Percentiles rank a stretch among this genome's conserved stretches.
Evolutionary conservation across 2,888 invertebrate genomes (phyloP).

Genomic region (Clitarchus hookeri): DNA sequence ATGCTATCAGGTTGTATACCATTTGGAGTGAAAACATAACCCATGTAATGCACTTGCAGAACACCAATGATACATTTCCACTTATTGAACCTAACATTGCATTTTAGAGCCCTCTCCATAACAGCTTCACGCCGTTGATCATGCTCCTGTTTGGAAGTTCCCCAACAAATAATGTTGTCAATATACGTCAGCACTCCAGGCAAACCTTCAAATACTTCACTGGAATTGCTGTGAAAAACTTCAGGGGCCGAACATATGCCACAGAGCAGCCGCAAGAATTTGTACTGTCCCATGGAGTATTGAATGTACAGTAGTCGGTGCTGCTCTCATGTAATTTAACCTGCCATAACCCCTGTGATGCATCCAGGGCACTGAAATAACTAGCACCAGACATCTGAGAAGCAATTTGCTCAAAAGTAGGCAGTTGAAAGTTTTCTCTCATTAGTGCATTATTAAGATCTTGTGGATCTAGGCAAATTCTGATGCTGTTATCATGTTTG

Average conservation of each 20-base stretch:
- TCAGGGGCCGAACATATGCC: background rate
- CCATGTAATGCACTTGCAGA: background rate
- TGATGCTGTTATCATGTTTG: background rate
- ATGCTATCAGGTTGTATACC: background rate
- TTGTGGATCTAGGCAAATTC: background rate
- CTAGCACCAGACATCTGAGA: background rate
- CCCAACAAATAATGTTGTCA: background rate
- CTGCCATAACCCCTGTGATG: background rate
- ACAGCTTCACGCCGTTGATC: background rate
- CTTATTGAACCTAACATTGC: background rate
- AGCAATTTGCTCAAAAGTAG: background rate
- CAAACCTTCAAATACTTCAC: background rate
- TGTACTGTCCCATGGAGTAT: background rate
- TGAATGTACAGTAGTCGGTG: background rate
- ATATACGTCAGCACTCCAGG: background rate
- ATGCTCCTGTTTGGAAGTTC: background rate
- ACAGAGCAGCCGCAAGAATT: background rate
- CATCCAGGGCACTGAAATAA: background rate
- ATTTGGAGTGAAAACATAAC: background rate
- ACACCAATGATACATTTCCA: background rate
- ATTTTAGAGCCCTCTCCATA: background rate
- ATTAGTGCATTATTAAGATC: background rate
- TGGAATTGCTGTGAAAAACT: background rate
- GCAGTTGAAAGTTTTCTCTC: background rate
- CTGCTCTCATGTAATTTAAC: background rate